A percentile compares a stretch with the other conserved stretches of the same genome.
Evolutionary conservation across 2,113 vertebrate species (phyloP).

Genomic region (Hippocampus mohnikei): DNA sequence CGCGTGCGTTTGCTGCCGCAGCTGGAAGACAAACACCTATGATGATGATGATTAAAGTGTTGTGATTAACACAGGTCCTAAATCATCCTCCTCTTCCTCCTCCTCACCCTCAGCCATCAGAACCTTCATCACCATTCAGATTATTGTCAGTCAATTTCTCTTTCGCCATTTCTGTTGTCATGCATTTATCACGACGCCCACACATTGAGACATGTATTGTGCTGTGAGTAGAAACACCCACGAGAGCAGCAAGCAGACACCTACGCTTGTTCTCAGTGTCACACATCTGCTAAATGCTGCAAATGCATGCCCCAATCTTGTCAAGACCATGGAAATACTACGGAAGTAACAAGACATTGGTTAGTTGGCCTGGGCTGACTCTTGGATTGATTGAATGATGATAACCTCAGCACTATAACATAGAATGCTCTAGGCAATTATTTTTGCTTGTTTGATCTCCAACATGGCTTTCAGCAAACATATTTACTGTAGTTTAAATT

Average conservation of each 20-base stretch:
- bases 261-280: slow-evolving; percentile 41
- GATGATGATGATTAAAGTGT: slow-evolving; percentile 41
- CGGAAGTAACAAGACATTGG: not conserved
- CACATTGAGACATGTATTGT: slow-evolving; percentile 11
- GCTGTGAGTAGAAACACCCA: slow-evolving; percentile 56
- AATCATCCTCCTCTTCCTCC: not conserved
- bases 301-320: slow-evolving; percentile 44
- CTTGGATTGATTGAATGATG: not conserved
- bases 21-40: slow-evolving; percentile 49
- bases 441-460: not conserved
- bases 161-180: not conserved
- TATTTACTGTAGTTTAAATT: not conserved
- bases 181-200: slow-evolving; percentile 19
- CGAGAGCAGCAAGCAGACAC: slow-evolving; percentile 37
- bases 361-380: not conserved
- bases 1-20: slow-evolving; percentile 24
- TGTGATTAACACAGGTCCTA: slow-evolving; percentile 56
- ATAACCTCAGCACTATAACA: not conserved
- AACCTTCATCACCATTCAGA: not conserved
- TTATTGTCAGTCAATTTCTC: slow-evolving; percentile 20
- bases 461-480: not conserved
- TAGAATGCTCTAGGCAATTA: not conserved
- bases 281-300: slow-evolving; percentile 39
- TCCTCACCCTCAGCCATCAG: not conserved
- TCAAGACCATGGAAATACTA: slow-evolving; percentile 53